Conservation (phyloP, 2,797 vertebrate genomes). For the Neosilurus mollespiculum region DNA sequence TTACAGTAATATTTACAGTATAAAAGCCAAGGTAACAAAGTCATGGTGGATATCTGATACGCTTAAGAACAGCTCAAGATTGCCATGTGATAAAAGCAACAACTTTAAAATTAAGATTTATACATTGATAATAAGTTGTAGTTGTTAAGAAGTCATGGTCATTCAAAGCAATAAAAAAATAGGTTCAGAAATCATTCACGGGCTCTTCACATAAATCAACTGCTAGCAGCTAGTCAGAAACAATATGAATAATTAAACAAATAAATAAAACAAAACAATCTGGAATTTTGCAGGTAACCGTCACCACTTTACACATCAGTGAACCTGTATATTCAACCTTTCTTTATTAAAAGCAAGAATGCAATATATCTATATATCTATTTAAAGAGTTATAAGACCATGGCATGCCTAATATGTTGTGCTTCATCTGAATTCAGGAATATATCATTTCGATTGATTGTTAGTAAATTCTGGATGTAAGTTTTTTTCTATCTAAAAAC, state of each 20-base stretch:
- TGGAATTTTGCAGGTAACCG: slow-evolving; percentile 1
- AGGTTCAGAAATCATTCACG: slow-evolving; percentile 19
- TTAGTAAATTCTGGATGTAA: neutral
- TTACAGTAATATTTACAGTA: slow-evolving; percentile 50
- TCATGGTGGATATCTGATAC: slow-evolving; percentile 17
- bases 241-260: slow-evolving; percentile 55
- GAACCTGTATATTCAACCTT: neutral
- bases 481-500: slow-evolving; percentile 2
- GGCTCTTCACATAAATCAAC: slow-evolving; percentile 39
- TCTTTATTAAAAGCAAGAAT: slow-evolving; percentile 9
- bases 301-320: slow-evolving; percentile 9
- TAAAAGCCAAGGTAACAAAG: slow-evolving; percentile 41
- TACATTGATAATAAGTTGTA: neutral
- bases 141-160: neutral
- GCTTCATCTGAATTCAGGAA: neutral
- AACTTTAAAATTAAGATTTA: slow-evolving; percentile 26
- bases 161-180: neutral
- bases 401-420: slow-evolving; percentile 7
- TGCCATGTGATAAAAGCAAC: slow-evolving; percentile 26
- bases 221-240: slow-evolving; percentile 14
- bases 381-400: slow-evolving; percentile 5
- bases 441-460: neutral
- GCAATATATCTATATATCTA: neutral
- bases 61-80: neutral
- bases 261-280: slow-evolving; percentile 38